Conservation (phyloP, 2,888 invertebrate species). For the Abscondita cerata region DNA sequence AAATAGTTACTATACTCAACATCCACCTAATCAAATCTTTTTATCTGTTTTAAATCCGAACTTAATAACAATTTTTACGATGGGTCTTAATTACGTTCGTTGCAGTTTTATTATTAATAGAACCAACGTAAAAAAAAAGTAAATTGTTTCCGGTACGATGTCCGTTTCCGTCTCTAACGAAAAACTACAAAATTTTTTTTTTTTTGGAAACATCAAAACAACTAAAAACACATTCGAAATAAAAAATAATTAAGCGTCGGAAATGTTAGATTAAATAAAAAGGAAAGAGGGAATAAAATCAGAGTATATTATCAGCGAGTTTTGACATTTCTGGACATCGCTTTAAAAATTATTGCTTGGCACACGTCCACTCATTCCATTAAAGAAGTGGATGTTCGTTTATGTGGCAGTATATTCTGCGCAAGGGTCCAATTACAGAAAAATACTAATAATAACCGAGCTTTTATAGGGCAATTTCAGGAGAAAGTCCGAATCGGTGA, state of each 20-base stretch:
- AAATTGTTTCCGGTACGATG: no score
- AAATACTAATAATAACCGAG: slow-evolving; percentile 27
- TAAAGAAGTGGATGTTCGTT: slow-evolving; percentile 28
- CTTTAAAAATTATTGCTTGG: slow-evolving; percentile 10
- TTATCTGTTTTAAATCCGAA: slow-evolving; percentile 27
- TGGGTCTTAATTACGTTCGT: background rate
- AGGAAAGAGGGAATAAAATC: slow-evolving; percentile 10
- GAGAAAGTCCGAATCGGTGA: slow-evolving; percentile 20
- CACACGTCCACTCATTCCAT: slow-evolving; percentile 23
- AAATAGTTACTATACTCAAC: slow-evolving; percentile 24
- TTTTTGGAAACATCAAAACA: background rate
- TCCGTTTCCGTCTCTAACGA: no score
- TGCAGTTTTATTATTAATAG: background rate
- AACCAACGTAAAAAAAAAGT: background rate
- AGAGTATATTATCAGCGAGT: background rate
- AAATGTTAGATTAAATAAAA: background rate
- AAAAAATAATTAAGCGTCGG: background rate
- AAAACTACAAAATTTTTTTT: background rate
- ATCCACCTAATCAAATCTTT: slow-evolving; percentile 23
- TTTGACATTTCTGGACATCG: slow-evolving; percentile 8
- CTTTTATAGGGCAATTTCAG: slow-evolving; percentile 23
- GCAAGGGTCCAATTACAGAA: slow-evolving; percentile 29
- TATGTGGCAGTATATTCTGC: slow-evolving; percentile 24
- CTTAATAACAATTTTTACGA: slow-evolving; percentile 15
- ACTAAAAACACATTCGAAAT: background rate